Conservation (phyloP, 2,888 invertebrate genomes). For the Caenorhabditis uteleia region DNA sequence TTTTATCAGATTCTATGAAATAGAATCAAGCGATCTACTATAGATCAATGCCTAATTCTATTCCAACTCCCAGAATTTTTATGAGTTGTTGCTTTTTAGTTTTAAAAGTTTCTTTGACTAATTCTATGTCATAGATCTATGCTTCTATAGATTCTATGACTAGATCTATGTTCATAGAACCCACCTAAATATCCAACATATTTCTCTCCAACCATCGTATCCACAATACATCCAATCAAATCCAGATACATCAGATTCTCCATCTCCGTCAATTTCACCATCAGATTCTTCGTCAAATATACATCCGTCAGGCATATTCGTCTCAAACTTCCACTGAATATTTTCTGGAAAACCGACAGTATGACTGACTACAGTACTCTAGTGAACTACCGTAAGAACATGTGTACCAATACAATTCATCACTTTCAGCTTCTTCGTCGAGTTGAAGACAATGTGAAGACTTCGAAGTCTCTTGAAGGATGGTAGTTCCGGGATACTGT, state of each 20-base stretch:
- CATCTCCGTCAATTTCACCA: slow-evolving; percentile 11
- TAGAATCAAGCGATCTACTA: too few species aligned
- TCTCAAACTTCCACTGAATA: slow-evolving; percentile 19
- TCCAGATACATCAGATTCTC: slow-evolving; percentile 26
- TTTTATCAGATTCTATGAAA: too few species aligned
- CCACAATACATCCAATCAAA: slow-evolving; percentile 34
- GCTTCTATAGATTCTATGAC: background rate
- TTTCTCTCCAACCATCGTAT: slow-evolving; percentile 25
- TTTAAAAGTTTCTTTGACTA: too few species aligned
- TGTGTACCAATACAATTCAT: slow-evolving; percentile 13
- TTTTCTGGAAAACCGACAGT: background rate
- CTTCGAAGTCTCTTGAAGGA: slow-evolving; percentile 18
- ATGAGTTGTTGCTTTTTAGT: too few species aligned
- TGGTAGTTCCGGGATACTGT: slow-evolving; percentile 14
- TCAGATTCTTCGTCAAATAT: slow-evolving; percentile 21
- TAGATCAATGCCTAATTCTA: too few species aligned
- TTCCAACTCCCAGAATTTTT: too few species aligned
- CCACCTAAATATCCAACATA: slow-evolving; percentile 14
- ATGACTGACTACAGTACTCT: too few species aligned
- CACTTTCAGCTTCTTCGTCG: slow-evolving; percentile 11
- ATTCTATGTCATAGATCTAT: too few species aligned
- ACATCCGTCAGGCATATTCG: slow-evolving; percentile 36
- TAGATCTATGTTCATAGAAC: background rate
- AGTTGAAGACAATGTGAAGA: slow-evolving; percentile 17
- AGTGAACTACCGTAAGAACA: too few species aligned